Base-by-base conservation (phyloP, 2,888 invertebrate species). In the Euplexia lucipara region DNA sequence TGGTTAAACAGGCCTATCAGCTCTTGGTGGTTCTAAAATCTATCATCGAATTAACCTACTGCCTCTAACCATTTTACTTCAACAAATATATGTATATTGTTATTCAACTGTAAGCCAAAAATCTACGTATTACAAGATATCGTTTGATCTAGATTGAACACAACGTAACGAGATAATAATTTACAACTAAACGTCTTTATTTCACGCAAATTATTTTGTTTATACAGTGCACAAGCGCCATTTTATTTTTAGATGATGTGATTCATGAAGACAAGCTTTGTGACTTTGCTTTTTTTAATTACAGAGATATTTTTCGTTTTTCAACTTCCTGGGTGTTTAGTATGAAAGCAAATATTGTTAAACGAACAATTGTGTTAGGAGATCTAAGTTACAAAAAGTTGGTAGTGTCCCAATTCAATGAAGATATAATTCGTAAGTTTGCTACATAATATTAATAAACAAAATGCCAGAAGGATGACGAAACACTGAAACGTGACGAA, bases 61-160 rank as follows among this genome's bases (percentile, higher is more conserved):
- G 18, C 20, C 26, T 44, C 9, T 45, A 7, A 52, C 49, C 26
- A n/a, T 51, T 16, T 16, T 16, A 37, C 12, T 57, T 39, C 20
- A 35, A 51, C 34, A 34, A 20, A 22, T 41, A 49, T 26, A n/a
- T 18, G 45, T 26, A n/a, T 18, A 51, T 49, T 39, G 20, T 39
- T 48, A 61, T 72, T 39, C 16, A 45, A 56, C 52, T 18, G 30
- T 44, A 49, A 57, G 8, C 14, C 53, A 67, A 61, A 67, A 39
- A 49, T 42, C 20, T 32, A 47, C 18, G 37, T 6, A 14, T 16
- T 5, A 39, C 42, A 48, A 32, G 37, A 34, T 16, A 39, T 49
- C 35, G 20, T 72, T 67, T 72, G 67, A 67, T 73, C 57, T 73
- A 53, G 60, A 42, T 61, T 48, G 44, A 45, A 42, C 26, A 16